Evolutionary conservation across 2,888 invertebrate species (phyloP).

Genomic region (Pinctada fucata): DNA sequence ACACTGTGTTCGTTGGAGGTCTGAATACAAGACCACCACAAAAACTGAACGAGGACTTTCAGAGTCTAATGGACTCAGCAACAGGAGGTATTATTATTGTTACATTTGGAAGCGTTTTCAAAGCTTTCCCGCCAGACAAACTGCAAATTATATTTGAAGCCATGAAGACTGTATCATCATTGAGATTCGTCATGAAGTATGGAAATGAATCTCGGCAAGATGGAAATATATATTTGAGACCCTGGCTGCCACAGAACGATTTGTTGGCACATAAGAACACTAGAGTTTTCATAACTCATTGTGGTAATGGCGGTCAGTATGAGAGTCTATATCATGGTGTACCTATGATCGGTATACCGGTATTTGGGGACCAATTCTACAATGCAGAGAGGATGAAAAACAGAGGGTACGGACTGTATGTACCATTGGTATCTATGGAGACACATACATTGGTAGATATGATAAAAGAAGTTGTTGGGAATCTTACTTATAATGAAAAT

Average conservation of each 20-base stretch:
- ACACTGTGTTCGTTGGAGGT: slow-evolving; percentile 39
- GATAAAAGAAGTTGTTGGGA: slow-evolving; percentile 42
- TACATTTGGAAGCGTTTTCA: slow-evolving; percentile 41
- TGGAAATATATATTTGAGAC: slow-evolving; percentile 12
- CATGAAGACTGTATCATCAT: slow-evolving; percentile 27
- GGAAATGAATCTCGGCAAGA: neutral
- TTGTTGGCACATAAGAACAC: slow-evolving; percentile 44
- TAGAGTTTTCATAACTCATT: slow-evolving; percentile 52
- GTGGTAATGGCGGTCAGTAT: slow-evolving; percentile 50
- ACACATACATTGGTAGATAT: slow-evolving; percentile 1
- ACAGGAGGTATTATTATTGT: slow-evolving; percentile 40
- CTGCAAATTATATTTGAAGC: slow-evolving; percentile 34
- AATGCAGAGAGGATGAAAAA: slow-evolving; percentile 42
- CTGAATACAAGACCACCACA: slow-evolving; percentile 33
- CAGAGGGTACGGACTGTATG: slow-evolving; percentile 21
- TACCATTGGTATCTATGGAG: neutral
- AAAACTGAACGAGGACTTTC: slow-evolving; percentile 28
- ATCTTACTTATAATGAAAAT: slow-evolving; percentile 39
- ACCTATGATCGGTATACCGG: slow-evolving; percentile 51
- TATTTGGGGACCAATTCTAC: slow-evolving; percentile 48
- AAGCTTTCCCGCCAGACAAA: slow-evolving; percentile 34
- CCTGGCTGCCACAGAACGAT: slow-evolving; percentile 52
- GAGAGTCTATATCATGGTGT: slow-evolving; percentile 54
- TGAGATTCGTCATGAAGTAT: slow-evolving; percentile 16
- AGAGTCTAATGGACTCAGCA: slow-evolving; percentile 34